phyloP scores from a whole-genome alignment of 2,113 vertebrate species.

The Diglossa brunneiventris region DNA sequence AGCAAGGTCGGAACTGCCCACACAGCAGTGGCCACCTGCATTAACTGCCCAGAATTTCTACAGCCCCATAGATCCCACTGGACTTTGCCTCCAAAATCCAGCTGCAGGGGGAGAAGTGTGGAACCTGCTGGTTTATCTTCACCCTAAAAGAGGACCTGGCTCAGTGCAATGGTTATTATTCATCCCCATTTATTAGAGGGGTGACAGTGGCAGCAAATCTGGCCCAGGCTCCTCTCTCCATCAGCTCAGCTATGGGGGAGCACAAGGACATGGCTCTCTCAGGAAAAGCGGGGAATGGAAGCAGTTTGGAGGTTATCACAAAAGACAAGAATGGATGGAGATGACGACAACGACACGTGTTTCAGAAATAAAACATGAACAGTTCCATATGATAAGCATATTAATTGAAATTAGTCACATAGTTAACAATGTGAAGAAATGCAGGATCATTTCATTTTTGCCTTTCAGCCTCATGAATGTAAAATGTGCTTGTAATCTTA shows the following conservation, averaged over 20 bases:
- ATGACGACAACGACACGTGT: slow-evolving; percentile 58
- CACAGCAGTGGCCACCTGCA: fast-evolving
- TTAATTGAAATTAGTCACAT: slow-evolving; percentile 78
- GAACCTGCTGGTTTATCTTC: background rate
- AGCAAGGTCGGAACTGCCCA: fast-evolving
- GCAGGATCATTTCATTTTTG: slow-evolving; percentile 66
- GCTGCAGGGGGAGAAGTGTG: background rate
- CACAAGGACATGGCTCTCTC: background rate
- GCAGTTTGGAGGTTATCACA: slow-evolving; percentile 37
- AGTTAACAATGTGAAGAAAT: slow-evolving; percentile 73
- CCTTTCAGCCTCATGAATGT: slow-evolving; percentile 76
- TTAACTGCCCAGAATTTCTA: fast-evolving
- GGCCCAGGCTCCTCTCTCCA: background rate
- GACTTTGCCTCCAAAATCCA: background rate
- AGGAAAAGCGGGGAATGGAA: slow-evolving; percentile 5
- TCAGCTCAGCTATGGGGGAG: background rate
- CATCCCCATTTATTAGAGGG: background rate
- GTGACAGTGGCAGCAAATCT: background rate
- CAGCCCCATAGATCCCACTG: background rate
- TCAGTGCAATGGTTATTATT: background rate
- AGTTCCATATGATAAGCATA: slow-evolving; percentile 67
- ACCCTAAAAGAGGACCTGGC: background rate
- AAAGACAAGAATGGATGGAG: slow-evolving; percentile 28
- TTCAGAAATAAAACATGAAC: slow-evolving; percentile 56
- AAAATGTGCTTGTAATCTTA: slow-evolving; percentile 80